Base-by-base conservation (phyloP, 2,888 invertebrate genomes). In the Spodoptera exigua region DNA sequence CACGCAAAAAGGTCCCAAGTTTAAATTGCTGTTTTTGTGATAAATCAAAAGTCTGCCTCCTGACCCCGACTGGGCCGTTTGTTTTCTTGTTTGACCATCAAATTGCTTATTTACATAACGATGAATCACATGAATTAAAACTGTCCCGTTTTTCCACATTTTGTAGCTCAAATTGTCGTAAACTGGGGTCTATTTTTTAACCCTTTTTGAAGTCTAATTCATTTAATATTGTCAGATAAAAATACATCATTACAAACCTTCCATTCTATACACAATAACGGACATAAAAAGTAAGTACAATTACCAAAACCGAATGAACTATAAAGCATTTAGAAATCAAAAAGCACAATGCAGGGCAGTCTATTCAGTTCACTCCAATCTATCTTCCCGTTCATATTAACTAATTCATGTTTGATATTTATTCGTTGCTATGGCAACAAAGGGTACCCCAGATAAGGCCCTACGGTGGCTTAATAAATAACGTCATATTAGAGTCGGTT, bases 401-500 rank as follows among this genome's bases (percentile, higher is more conserved):
- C 87, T 83, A 88, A 86, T 88, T 87, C 86, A 84, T 48, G 81
- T 75, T 71, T 76, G 78, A 84, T 88, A 87, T 87, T 86, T 87
- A 87, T 88, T 78, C 72, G 82, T 81, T 78, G 72, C 79, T 74
- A 81, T 67, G 79, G 76, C 81, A 83, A 89, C 87, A 89, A 88
- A 85, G 78, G 80, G 79, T 76, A 82, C 74, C 80, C 84, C 84
- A 84, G 88, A 86, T 89, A 89, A 90, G 88, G 89, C 83, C 78
- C 82, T 85, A 60, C 57, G 41, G 65, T 66, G 82, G 78, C 64
- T 82, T 82, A 82, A 90, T 91, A 91, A 91, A 91, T 91, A 89
- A 91, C 77, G 86, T 89, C 90, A 87, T 86, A 88, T 91, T 90
- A 90, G 88, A 87, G 84, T 70, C 76, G 71, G 86, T 75, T 85